These are phyloP conservation scores for Hirtodrosophila trivittata DNA, from an alignment of 2,888 invertebrate species.

Conservation along the genomic window DNA sequence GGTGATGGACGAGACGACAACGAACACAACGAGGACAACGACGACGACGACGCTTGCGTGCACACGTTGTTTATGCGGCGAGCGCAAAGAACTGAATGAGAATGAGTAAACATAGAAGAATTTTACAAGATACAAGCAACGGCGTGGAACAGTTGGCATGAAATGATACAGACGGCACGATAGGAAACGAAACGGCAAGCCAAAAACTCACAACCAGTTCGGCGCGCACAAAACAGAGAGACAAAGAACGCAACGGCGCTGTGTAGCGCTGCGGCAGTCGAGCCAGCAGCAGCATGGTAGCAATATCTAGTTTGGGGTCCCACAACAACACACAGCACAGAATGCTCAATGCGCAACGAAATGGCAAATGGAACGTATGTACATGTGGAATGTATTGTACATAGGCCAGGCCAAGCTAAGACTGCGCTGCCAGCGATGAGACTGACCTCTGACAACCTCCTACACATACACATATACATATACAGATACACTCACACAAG, in stretches of 20 bases:
- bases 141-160: constrained; percentile 30
- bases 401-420: constrained; percentile 46
- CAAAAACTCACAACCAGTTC: constrained; percentile 76
- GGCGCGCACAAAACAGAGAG: constrained; percentile 53
- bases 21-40: constrained; percentile 51
- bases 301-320: constrained; percentile 69
- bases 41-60: constrained; percentile 50
- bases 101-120: constrained; percentile 69
- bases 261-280: constrained; percentile 7
- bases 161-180: constrained; percentile 19
- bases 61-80: constrained; percentile 72
- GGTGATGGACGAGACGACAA: constrained; percentile 45
- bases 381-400: constrained; percentile 54
- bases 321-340: constrained; percentile 36
- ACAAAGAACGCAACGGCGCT: constrained; percentile 58
- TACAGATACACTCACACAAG: constrained; percentile 6
- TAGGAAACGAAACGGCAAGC: constrained; percentile 39
- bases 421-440: constrained; percentile 69
- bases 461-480: constrained; percentile 52
- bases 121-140: constrained; percentile 67
- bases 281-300: constrained; percentile 36
- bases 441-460: constrained; percentile 80
- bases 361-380: constrained; percentile 62
- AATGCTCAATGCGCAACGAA: constrained; percentile 56
- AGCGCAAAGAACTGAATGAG: constrained; percentile 76